These are phyloP conservation scores for Erynnis tages DNA, from an alignment of 2,888 invertebrate genomes.

Conservation along the genomic window DNA sequence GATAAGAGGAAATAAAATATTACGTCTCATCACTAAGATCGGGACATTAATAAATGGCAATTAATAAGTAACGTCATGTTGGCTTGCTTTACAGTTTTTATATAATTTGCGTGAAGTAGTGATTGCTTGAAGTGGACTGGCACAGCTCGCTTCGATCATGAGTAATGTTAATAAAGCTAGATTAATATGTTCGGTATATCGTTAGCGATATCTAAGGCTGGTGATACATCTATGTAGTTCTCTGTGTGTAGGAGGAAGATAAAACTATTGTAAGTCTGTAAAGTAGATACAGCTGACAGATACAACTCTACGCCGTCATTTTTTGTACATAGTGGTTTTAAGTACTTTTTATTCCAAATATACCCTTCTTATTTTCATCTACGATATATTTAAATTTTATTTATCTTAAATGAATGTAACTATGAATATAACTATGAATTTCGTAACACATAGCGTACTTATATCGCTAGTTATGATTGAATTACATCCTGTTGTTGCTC, in stretches of 20 bases:
- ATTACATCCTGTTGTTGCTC: conserved; percentile 8
- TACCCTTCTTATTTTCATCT: conserved; percentile 2
- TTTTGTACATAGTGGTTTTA: conserved; percentile 42
- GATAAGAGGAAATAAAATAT: not conserved
- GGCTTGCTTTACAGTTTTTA: conserved; percentile 4
- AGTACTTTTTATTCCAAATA: conserved; percentile 37
- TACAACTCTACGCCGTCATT: conserved; percentile 60
- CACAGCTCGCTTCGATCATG: conserved; percentile 45
- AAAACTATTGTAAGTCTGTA: conserved; percentile 56
- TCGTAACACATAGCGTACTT: too few relatives aligned
- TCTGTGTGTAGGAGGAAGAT: conserved; percentile 45
- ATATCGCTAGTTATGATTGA: not conserved
- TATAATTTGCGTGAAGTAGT: conserved; percentile 13
- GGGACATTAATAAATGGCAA: too few relatives aligned
- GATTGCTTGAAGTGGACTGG: conserved; percentile 33
- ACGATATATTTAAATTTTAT: not conserved
- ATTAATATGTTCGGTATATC: conserved; percentile 44
- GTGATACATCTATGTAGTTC: conserved; percentile 67
- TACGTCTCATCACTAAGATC: too few relatives aligned
- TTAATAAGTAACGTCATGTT: too few relatives aligned
- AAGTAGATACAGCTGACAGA: conserved; percentile 59
- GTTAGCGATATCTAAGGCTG: conserved; percentile 66
- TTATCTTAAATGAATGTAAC: not conserved
- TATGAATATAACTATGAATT: not conserved
- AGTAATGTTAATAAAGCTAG: conserved; percentile 36